Evolutionary conservation across 2,888 invertebrate species (phyloP).

Genomic region (Carabus problematicus): DNA sequence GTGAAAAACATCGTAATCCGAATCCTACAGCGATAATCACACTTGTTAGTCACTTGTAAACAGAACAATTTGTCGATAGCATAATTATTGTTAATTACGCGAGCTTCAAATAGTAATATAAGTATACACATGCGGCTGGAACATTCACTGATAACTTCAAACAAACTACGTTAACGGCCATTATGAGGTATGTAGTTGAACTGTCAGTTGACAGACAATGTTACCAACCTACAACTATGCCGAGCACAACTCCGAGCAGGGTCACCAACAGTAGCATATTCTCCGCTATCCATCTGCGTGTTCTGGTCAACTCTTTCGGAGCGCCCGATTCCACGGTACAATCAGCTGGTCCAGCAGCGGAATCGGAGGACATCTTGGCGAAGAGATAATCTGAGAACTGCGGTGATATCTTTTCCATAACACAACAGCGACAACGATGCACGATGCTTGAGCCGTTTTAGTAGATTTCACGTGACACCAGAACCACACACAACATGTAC

Average conservation of each 20-base stretch:
- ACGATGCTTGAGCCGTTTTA: constrained; percentile 33
- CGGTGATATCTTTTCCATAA: constrained; percentile 36
- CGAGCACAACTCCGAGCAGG: constrained; percentile 78
- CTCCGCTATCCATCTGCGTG: constrained; percentile 73
- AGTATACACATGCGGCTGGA: too few relatives aligned
- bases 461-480: constrained; percentile 7
- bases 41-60: too few relatives aligned
- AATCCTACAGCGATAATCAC: constrained; percentile 64
- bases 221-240: constrained; percentile 74
- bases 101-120: too few relatives aligned
- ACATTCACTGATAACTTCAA: too few relatives aligned
- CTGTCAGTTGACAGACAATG: neutral
- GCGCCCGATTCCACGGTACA: constrained; percentile 60
- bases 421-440: constrained; percentile 17
- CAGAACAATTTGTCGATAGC: too few relatives aligned
- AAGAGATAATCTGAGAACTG: constrained; percentile 79
- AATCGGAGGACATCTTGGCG: constrained; percentile 78
- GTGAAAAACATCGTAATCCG: constrained; percentile 71
- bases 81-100: too few relatives aligned
- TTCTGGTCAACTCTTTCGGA: constrained; percentile 70
- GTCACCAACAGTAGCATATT: constrained; percentile 83
- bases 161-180: too few relatives aligned
- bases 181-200: too few relatives aligned
- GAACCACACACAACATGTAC: neutral
- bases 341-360: constrained; percentile 57